These are phyloP conservation scores for Pavo muticus DNA, from an alignment of 2,113 vertebrate species.

Conservation along the genomic window DNA sequence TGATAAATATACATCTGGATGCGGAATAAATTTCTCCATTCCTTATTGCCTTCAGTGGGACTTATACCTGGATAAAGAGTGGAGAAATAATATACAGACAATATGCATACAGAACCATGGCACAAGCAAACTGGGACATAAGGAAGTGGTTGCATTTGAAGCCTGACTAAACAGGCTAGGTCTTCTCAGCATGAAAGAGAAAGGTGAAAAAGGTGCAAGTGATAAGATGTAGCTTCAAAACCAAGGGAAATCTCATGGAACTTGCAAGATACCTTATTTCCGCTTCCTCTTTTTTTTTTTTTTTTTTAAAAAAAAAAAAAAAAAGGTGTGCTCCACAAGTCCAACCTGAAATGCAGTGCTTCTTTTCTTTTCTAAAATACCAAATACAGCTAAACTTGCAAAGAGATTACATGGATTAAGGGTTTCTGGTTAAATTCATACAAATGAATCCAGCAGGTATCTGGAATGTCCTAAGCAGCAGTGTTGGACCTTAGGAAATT, in stretches of 20 bases:
- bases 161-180: neutral
- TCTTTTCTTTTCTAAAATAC: neutral
- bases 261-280: neutral
- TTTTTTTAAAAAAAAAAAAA: too few species aligned
- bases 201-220: neutral
- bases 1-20: neutral
- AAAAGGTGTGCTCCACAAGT: neutral
- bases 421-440: neutral
- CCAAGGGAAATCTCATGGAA: fast-evolving
- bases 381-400: neutral
- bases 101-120: neutral
- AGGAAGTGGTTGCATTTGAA: neutral
- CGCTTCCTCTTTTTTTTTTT: too few species aligned
- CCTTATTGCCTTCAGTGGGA: neutral
- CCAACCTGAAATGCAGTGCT: neutral
- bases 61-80: neutral
- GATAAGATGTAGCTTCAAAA: neutral
- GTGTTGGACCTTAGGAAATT: neutral
- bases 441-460: neutral
- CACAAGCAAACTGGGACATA: neutral
- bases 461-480: neutral
- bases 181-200: neutral
- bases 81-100: neutral
- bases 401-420: neutral
- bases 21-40: neutral